Evolutionary conservation across 2,888 invertebrate genomes (phyloP).

Genomic region (Leucoma salicis): DNA sequence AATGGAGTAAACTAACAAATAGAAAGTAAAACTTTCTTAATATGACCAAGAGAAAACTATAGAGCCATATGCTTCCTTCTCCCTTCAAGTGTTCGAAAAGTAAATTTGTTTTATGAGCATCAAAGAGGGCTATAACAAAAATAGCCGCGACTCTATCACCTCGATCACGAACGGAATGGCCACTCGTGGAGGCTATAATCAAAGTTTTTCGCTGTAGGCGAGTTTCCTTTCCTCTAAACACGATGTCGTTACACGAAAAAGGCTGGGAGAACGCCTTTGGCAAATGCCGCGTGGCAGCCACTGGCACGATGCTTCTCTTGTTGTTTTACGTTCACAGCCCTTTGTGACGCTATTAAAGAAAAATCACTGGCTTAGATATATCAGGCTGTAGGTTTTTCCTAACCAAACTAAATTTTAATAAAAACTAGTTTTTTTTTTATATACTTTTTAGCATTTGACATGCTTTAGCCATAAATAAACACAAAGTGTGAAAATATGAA

Average conservation of each 20-base stretch:
- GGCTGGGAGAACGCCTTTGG: slow-evolving; percentile 75
- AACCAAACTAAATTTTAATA: slow-evolving; percentile 3
- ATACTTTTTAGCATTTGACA: no score
- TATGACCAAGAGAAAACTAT: slow-evolving; percentile 54
- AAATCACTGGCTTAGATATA: slow-evolving; percentile 59
- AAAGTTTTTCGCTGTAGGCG: slow-evolving; percentile 77
- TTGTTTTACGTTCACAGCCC: slow-evolving; percentile 66
- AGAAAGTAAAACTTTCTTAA: slow-evolving; percentile 62
- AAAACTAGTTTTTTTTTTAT: background rate
- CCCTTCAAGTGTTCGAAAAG: no score
- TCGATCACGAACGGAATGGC: slow-evolving; percentile 70
- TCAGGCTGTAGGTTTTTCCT: slow-evolving; percentile 42
- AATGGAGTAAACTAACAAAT: slow-evolving; percentile 48
- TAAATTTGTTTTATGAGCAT: slow-evolving; percentile 80
- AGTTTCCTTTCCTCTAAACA: slow-evolving; percentile 79
- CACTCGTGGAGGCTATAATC: slow-evolving; percentile 78
- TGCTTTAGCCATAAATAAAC: no score
- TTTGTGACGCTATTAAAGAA: slow-evolving; percentile 63
- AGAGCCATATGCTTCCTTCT: slow-evolving; percentile 64
- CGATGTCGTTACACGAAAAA: slow-evolving; percentile 79
- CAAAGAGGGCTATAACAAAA: slow-evolving; percentile 76
- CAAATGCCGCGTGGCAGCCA: slow-evolving; percentile 61
- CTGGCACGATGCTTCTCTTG: slow-evolving; percentile 46
- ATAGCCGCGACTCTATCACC: slow-evolving; percentile 74
- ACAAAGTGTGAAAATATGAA: no score